Percentiles rank a stretch among this genome's conserved stretches.
These are phyloP conservation scores for Rhadina sibilatrix DNA, from an alignment of 2,113 vertebrate genomes.

Conservation along the genomic window DNA sequence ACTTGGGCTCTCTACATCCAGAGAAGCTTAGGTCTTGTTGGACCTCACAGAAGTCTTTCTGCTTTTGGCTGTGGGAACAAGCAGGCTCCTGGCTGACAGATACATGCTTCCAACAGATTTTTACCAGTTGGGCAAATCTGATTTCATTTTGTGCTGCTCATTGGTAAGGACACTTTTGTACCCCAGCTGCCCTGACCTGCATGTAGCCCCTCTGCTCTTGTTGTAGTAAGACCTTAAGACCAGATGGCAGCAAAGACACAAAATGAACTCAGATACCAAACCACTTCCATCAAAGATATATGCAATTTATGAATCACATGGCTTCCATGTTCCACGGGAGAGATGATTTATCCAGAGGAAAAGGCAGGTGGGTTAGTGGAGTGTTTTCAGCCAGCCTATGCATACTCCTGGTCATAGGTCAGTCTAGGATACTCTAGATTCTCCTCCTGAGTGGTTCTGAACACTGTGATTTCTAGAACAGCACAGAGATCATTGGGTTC, in stretches of 20 bases:
- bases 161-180: background rate
- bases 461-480: background rate
- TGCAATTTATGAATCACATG: background rate
- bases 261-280: background rate
- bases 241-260: background rate
- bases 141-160: background rate
- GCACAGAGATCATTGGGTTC: background rate
- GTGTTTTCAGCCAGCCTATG: background rate
- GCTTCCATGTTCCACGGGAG: background rate
- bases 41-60: background rate
- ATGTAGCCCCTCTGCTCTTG: background rate
- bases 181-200: background rate
- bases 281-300: background rate
- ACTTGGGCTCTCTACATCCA: background rate
- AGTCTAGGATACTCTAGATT: background rate
- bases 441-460: background rate
- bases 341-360: background rate
- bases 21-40: background rate
- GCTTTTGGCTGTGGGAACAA: background rate
- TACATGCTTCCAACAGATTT: background rate
- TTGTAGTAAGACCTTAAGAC: background rate
- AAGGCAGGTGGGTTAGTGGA: background rate
- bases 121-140: background rate
- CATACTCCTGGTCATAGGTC: background rate
- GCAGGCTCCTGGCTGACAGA: background rate